Evolutionary conservation across 2,888 invertebrate species (phyloP).

Genomic region (Meiosimyza platycephala): DNA sequence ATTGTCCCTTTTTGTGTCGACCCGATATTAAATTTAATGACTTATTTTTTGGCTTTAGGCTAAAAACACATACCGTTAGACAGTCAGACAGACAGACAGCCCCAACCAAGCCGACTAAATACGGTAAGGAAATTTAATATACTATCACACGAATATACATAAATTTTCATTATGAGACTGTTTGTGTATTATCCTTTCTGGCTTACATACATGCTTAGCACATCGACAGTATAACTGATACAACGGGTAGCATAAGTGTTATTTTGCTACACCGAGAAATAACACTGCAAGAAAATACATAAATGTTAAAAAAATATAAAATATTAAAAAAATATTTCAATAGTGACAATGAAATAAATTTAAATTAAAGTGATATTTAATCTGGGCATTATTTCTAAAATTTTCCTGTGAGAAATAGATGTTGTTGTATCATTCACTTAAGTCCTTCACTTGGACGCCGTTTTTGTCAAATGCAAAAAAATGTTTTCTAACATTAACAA

Average conservation of each 20-base stretch:
- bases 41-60: too few species aligned
- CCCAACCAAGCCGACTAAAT: not conserved
- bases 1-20: too few species aligned
- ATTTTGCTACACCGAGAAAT: not conserved
- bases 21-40: too few species aligned
- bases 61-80: not conserved
- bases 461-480: too few species aligned
- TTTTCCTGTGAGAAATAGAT: too few species aligned
- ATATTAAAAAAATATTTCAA: not conserved
- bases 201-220: conserved; percentile 21
- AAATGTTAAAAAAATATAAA: not conserved
- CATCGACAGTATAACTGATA: conserved; percentile 15
- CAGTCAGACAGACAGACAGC: not conserved
- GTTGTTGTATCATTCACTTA: too few species aligned
- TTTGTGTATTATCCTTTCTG: not conserved
- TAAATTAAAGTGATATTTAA: too few species aligned
- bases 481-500: too few species aligned
- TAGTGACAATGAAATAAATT: too few species aligned
- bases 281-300: not conserved
- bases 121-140: not conserved
- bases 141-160: not conserved
- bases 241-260: not conserved
- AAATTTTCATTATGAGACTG: not conserved
- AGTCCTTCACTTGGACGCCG: too few species aligned
- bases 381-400: too few species aligned